Evolutionary conservation across 53 echinoderm and acorn worm genomes (phyloP), one percentile per base, ranked within the genome.

Genomic region (Pentamera pediparva): DNA sequence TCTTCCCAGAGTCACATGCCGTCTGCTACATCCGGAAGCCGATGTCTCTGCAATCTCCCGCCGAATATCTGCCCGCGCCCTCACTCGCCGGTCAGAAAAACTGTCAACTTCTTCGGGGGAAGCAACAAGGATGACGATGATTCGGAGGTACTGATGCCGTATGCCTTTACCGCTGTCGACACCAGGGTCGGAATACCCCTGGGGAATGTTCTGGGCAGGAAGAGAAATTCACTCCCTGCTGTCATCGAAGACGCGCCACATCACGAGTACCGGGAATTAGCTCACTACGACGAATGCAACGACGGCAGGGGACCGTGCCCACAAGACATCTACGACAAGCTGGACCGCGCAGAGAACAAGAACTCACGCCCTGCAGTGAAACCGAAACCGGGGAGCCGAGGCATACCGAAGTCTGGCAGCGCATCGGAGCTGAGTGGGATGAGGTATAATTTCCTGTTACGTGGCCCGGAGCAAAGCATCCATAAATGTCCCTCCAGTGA

Each of bases 21-120:
- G 6, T 51, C 70, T 70, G 35, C 70, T 15, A 32, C 35, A 35
- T 48, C 50, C 17, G 30, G 49, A 35, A 20, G 20, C 19, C 30
- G 70, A 35, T 70, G 70, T 70, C 52, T 70, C 1, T 70, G 70
- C 52, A 70, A 70, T 49, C 70, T 70, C 70, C 70, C 70, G 17
- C 70, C 70, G 33, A 70, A 25, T 27, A 41, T 70, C n/a, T 70
- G 70, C 31, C 49, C 70, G 33, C 31, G 70, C 12, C 70, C 70
- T 29, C 70, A 70, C 30, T 70, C 70, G 15, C 70, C 70, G 12
- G 19, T 70, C 30, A 70, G 70, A 22, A 70, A 70, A 70, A 70
- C 70, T 2, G 70, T 51, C 18, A 70, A 70, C 18, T 70, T 70
- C 22, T 70, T 70, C 52, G 48, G 49, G 6, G 50, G 70, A 48